A percentile compares a stretch with the other conserved stretches of the same genome.
Evolutionary conservation across 2,113 vertebrate species (phyloP).

Genomic region (Rousettus leschenaultii): DNA sequence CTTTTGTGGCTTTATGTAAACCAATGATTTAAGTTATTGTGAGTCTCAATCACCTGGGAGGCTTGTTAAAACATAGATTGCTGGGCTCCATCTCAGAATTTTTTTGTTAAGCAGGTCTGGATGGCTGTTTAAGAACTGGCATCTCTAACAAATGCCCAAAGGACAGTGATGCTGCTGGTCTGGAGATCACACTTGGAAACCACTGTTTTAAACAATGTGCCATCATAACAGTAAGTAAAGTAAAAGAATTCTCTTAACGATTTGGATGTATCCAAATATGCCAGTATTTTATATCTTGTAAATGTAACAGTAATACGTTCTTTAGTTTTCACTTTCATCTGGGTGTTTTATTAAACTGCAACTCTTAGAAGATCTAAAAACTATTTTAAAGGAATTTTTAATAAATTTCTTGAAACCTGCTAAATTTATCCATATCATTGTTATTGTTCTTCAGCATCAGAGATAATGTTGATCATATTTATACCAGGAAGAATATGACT

Average conservation of each 20-base stretch:
- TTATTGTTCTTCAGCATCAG: background rate
- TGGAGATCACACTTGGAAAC: background rate
- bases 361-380: background rate
- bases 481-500: background rate
- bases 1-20: background rate
- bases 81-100: background rate
- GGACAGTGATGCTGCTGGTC: too few species aligned
- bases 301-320: background rate
- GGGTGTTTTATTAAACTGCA: background rate
- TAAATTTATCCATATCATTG: background rate
- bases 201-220: background rate
- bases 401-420: background rate
- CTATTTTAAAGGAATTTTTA: background rate
- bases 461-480: background rate
- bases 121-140: background rate
- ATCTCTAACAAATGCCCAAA: background rate
- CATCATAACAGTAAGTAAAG: background rate
- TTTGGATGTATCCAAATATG: background rate
- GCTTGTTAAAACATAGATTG: background rate
- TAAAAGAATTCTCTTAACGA: background rate
- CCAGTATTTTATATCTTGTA: background rate
- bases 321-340: background rate
- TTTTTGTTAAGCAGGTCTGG: background rate
- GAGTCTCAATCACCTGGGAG: background rate
- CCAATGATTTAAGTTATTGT: background rate